Evolutionary conservation across 2,888 invertebrate species (phyloP), one percentile per base, ranked within the genome.

Genomic region (Leptopilina drosophilae): DNA sequence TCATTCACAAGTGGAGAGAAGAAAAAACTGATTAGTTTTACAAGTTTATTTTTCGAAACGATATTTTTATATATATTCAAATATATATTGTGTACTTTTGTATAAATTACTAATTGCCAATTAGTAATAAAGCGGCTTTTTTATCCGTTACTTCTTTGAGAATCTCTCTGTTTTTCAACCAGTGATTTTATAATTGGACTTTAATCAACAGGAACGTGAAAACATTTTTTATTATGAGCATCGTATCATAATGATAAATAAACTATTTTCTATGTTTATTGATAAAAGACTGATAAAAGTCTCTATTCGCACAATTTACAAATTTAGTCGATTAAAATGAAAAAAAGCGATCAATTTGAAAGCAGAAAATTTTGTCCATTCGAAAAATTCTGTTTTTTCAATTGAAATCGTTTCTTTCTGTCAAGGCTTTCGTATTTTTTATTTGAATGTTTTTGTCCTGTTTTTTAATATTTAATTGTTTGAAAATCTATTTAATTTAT

Each of bases 11-110:
- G 33, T 56, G 7, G 40, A 69, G 53, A 53, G 56, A 73, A 56
- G 33, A 73, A 26, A 56, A 73, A 73, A 56, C 56, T 53, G 33
- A 56, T 69, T 26, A 69, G 53, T 56, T 73, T 33, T 49, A 49
- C 49, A 56, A 9, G 26, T 33, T 73, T 73, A 73, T 73, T 73
- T 73, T 73, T 53, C 11, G 33, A 73, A 7, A 5, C 56, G 9
- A 73, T 73, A 49, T 49, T 49, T 49, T 11, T 49, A 49, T 49
- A 49, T 49, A 49, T 49, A 33, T 73, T 20, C 20, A 67, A 49
- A 67, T 69, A 67, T 67, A 67, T 46, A 15, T 42, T 42, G 42
- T 66, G 42, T 66, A 42, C 40, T 66, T 66, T 66, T n/a, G 67
- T 46, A 49, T 11, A 42, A 15, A 20, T 67, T 67, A 15, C 20